Conservation (phyloP, 2,113 vertebrate genomes). For the Oreochromis tanganicae region DNA sequence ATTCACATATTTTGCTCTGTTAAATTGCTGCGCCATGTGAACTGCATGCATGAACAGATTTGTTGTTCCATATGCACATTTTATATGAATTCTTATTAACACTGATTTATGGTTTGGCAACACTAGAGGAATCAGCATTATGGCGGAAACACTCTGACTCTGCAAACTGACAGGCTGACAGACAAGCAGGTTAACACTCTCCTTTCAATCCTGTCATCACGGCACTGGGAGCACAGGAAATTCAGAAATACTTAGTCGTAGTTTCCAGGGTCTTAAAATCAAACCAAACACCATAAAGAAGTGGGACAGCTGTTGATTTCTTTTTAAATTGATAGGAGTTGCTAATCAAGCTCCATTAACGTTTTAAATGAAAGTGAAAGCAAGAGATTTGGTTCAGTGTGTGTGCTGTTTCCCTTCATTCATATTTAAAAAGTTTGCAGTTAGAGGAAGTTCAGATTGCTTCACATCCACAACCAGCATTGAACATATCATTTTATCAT, state of each 20-base stretch:
- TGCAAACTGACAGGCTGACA: slow-evolving; percentile 6
- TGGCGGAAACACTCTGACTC: background rate
- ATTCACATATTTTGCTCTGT: background rate
- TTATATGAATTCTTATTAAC: background rate
- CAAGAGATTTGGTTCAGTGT: background rate
- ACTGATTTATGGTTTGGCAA: background rate
- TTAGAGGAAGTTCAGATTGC: background rate
- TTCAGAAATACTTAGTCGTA: background rate
- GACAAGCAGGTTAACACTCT: background rate
- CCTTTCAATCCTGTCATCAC: background rate
- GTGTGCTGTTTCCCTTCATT: background rate
- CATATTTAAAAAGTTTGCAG: background rate
- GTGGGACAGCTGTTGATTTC: background rate
- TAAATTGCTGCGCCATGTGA: background rate
- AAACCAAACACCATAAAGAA: background rate
- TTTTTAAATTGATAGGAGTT: background rate
- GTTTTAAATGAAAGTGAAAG: background rate
- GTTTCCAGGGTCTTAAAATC: background rate
- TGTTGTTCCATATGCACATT: background rate
- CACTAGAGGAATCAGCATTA: background rate
- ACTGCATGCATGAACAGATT: background rate
- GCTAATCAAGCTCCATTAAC: background rate
- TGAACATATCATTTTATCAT: background rate
- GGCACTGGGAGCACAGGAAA: background rate
- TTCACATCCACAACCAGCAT: background rate